These are phyloP conservation scores for Leptopilina drosophilae DNA, from an alignment of 2,888 invertebrate genomes.

Conservation along the genomic window DNA sequence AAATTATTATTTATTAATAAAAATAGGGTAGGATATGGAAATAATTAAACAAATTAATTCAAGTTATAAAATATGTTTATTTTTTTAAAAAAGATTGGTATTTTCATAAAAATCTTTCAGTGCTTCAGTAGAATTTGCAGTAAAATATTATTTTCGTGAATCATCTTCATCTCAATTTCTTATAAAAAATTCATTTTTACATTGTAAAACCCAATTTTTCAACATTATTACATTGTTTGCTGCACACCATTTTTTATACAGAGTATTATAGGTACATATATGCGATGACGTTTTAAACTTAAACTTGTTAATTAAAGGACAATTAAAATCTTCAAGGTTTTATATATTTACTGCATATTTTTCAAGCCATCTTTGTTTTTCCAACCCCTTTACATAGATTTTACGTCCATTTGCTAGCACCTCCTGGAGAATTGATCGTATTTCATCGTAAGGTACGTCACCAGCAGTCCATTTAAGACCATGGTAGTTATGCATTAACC, in stretches of 20 bases:
- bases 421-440: too few species aligned
- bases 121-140: background rate
- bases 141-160: too few species aligned
- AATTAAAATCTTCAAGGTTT: too few species aligned
- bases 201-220: background rate
- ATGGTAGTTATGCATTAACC: conserved; percentile 20
- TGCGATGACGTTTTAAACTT: background rate
- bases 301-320: conserved; percentile 1
- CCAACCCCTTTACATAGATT: too few species aligned
- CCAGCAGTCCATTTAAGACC: conserved; percentile 15
- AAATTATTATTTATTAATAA: background rate
- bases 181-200: too few species aligned
- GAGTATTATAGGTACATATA: background rate
- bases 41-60: background rate
- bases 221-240: background rate
- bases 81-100: background rate
- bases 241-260: conserved; percentile 7
- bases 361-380: too few species aligned
- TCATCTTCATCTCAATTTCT: too few species aligned
- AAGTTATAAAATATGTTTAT: background rate
- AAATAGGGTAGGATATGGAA: background rate
- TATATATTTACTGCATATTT: too few species aligned
- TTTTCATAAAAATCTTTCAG: background rate
- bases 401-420: too few species aligned
- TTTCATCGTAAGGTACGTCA: background rate